Evolutionary conservation across 2,113 vertebrate genomes (phyloP).

Genomic region (Cichladusa arquata): DNA sequence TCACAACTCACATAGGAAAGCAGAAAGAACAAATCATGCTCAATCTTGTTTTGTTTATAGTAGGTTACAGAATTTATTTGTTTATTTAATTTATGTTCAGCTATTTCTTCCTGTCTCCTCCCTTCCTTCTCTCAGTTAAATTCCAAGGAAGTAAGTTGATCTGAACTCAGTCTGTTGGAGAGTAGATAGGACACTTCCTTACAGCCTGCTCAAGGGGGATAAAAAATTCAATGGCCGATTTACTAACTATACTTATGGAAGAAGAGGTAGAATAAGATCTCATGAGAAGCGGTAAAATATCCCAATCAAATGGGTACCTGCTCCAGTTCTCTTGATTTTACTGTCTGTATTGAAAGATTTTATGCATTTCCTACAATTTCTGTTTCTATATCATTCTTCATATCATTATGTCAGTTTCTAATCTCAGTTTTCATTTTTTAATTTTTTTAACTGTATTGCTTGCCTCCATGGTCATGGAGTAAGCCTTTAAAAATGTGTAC

Average conservation of each 20-base stretch:
- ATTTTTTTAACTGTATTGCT: neutral
- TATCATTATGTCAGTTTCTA: neutral
- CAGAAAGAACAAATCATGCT: slow-evolving; percentile 34
- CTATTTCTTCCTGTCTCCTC: slow-evolving; percentile 60
- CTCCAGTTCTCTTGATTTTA: neutral
- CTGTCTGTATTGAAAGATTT: neutral
- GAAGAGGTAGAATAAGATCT: neutral
- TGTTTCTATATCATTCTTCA: neutral
- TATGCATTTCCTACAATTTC: neutral
- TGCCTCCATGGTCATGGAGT: neutral
- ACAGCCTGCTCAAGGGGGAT: neutral
- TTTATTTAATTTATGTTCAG: slow-evolving; percentile 51
- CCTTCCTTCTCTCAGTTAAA: slow-evolving; percentile 49
- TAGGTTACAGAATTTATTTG: slow-evolving; percentile 42
- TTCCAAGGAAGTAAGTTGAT: neutral
- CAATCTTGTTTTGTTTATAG: neutral
- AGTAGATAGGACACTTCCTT: neutral
- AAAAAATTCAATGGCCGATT: neutral
- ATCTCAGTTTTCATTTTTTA: neutral
- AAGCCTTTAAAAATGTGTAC: neutral
- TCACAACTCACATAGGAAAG: slow-evolving; percentile 7
- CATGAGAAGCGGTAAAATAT: neutral
- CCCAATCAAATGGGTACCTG: neutral
- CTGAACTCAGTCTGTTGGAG: neutral
- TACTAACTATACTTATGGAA: neutral